phyloP scores from a whole-genome alignment of 2,113 vertebrate genomes.

The Bucco capensis region DNA sequence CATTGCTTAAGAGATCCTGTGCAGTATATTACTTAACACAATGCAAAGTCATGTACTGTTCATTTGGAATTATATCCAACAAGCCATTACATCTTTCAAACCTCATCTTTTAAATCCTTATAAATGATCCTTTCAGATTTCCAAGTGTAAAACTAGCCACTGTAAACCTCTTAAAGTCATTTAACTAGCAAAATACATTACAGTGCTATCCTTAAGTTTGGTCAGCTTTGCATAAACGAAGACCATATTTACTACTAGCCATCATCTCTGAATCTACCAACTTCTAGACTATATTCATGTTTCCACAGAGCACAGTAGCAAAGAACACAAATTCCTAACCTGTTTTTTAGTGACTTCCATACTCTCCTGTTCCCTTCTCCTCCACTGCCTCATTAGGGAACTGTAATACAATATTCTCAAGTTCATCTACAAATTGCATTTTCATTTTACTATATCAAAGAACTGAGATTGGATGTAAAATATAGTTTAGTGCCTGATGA shows the following conservation, averaged over 20 bases:
- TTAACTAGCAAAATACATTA: neutral
- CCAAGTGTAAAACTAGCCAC: neutral
- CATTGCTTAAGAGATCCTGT: fast-evolving
- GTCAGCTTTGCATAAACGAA: neutral
- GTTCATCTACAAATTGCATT: neutral
- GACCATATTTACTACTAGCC: neutral
- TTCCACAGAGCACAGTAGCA: neutral
- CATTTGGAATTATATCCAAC: neutral
- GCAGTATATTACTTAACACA: neutral
- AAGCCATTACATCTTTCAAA: neutral
- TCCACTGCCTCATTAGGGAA: neutral
- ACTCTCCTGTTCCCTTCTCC: neutral
- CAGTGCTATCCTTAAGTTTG: neutral
- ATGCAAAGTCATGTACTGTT: fast-evolving
- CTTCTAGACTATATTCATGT: neutral
- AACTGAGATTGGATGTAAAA: neutral
- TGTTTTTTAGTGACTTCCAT: neutral
- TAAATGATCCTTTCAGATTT: neutral
- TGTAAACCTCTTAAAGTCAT: neutral
- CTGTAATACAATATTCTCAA: neutral
- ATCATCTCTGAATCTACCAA: neutral
- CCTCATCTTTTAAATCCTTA: fast-evolving
- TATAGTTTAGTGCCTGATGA: neutral
- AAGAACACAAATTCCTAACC: neutral
- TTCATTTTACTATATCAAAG: neutral